Evolutionary conservation across 2,888 invertebrate genomes (phyloP).

Genomic region (Isoperla grammatica): DNA sequence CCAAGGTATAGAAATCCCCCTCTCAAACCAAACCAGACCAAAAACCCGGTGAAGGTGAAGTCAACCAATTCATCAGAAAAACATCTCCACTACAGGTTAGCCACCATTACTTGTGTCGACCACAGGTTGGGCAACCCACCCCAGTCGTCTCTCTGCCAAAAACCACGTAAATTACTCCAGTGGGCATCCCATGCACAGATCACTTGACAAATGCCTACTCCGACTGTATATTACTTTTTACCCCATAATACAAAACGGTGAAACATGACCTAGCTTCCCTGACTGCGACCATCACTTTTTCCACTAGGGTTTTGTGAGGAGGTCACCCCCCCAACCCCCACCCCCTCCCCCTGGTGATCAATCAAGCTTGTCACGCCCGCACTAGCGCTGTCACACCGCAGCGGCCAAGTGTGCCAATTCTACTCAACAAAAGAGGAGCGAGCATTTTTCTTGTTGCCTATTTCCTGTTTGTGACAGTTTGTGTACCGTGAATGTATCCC

Average conservation of each 20-base stretch:
- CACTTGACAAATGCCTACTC: slow-evolving; percentile 9
- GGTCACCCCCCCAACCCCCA: slow-evolving; percentile 1
- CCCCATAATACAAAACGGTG: not conserved
- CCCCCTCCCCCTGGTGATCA: slow-evolving; percentile 2
- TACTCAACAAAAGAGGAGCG: slow-evolving; percentile 1
- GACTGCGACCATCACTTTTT: not conserved
- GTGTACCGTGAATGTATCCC: slow-evolving; percentile 21
- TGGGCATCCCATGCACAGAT: not conserved
- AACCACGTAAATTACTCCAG: no score
- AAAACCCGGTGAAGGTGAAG: no score
- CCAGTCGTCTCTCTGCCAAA: no score
- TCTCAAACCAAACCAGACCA: no score
- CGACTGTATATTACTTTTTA: slow-evolving; percentile 13
- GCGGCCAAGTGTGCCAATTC: slow-evolving; percentile 17
- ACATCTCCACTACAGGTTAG: no score
- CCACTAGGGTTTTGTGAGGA: not conserved
- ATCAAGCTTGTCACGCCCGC: slow-evolving; percentile 18
- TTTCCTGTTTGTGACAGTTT: slow-evolving; percentile 29
- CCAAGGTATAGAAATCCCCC: no score
- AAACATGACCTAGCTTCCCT: slow-evolving; percentile 1
- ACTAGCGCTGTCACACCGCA: slow-evolving; percentile 6
- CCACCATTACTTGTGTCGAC: no score
- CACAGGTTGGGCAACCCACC: no score
- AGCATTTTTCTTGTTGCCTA: slow-evolving; percentile 27
- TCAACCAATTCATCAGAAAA: no score